phyloP scores from a whole-genome alignment of 2,888 invertebrate genomes.

The Dysmachus trigonus region DNA sequence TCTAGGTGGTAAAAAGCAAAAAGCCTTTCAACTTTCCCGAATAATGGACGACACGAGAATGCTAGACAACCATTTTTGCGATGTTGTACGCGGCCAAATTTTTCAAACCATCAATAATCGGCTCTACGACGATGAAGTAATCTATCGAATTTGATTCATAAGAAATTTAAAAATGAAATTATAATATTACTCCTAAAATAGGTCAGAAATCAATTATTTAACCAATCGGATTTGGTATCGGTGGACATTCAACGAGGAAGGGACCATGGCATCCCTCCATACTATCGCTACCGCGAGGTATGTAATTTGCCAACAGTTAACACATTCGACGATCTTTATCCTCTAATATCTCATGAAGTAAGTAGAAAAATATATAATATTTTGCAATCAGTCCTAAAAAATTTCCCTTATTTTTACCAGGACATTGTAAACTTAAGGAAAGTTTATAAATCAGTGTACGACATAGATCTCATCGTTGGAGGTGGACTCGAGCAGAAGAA shows the following conservation, averaged over 20 bases:
- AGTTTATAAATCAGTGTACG: slow-evolving; percentile 65
- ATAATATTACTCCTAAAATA: background rate
- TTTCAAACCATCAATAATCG: slow-evolving; percentile 60
- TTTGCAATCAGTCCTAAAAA: background rate
- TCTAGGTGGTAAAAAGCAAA: slow-evolving; percentile 11
- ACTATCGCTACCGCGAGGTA: slow-evolving; percentile 77
- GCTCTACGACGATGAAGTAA: slow-evolving; percentile 43
- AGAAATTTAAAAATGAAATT: background rate
- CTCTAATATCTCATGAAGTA: slow-evolving; percentile 68
- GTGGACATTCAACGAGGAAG: slow-evolving; percentile 77
- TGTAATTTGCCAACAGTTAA: slow-evolving; percentile 70
- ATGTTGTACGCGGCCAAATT: slow-evolving; percentile 68
- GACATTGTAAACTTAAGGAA: slow-evolving; percentile 66
- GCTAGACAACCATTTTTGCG: slow-evolving; percentile 64
- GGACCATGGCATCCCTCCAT: slow-evolving; percentile 76
- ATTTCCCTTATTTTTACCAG: slow-evolving; percentile 59
- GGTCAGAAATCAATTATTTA: slow-evolving; percentile 29
- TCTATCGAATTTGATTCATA: background rate
- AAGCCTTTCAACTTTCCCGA: slow-evolving; percentile 24
- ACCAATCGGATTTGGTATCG: slow-evolving; percentile 74
- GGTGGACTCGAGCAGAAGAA: slow-evolving; percentile 73
- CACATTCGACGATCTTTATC: slow-evolving; percentile 70
- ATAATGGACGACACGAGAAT: slow-evolving; percentile 10
- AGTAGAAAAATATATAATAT: slow-evolving; percentile 38
- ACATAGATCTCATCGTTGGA: slow-evolving; percentile 79